Base-by-base conservation (phyloP, 2,888 invertebrate species). In the Litoditis marina region DNA sequence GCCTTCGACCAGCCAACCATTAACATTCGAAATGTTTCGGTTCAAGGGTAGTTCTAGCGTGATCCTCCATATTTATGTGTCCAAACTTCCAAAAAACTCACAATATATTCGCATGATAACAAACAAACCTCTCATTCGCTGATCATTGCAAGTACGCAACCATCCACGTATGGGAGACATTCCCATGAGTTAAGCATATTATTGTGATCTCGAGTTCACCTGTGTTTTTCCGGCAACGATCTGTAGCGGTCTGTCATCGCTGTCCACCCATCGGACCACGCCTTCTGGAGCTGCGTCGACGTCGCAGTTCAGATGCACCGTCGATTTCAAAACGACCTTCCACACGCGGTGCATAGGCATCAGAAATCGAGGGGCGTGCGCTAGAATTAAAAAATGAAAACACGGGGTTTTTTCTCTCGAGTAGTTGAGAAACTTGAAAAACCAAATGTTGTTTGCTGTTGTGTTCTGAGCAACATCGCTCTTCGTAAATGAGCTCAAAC, bases 251-350 rank as follows among this genome's bases (percentile, higher is more conserved):
- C 69, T 62, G 63, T 81, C 79, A 54, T 80, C 77, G 1, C 71
- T 67, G 63, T 82, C 79, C 7, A 83, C 80, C 81, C 82, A 83
- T 66, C 74, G 52, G 27, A 83, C 76, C 7, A 71, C 60, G 0
- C 81, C 77, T 42, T 70, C 68, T 7, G 83, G 83, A 8, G 83
- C 83, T 4, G 82, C 83, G 28, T 80, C 77, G n/a, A 82, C 73
- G 27, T 72, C 73, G 63, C 83, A 83, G 52, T 76, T 71, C 30
- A 82, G 59, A 30, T 75, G 68, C 13, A 81, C 75, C 13, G 71
- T 74, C 11, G 69, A 67, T 16, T 65, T 68, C 16, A 73, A 60
- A 7, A 73, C 71, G 4, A 66, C 79, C 56, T 78, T 78, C 72
- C 75, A 75, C n/a, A 76, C 65, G 22, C 79, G 71, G 51, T 80